phyloP scores from a whole-genome alignment of 2,113 vertebrate species.

The Mustela lutreola region DNA sequence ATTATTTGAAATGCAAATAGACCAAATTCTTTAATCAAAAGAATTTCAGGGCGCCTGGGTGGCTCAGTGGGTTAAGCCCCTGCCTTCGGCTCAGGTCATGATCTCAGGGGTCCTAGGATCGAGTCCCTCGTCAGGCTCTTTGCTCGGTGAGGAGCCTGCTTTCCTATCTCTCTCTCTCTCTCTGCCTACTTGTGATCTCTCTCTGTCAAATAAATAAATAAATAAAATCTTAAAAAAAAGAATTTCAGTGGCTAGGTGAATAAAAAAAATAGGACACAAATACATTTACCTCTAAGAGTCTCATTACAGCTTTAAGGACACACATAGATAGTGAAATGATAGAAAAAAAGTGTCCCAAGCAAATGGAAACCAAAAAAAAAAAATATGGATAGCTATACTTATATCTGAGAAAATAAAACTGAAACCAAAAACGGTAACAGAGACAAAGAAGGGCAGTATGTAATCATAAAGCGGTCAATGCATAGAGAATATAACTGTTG shows the following conservation, averaged over 20 bases:
- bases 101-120: too few relatives aligned
- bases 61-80: too few relatives aligned
- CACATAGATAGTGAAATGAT: not conserved
- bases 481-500: not conserved
- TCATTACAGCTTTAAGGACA: not conserved
- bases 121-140: too few relatives aligned
- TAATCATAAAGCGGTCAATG: not conserved
- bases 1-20: not conserved
- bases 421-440: not conserved
- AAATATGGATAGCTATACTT: not conserved
- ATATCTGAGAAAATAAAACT: not conserved
- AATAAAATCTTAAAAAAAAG: not conserved
- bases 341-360: not conserved
- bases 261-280: not conserved
- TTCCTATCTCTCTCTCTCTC: too few relatives aligned
- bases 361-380: not conserved
- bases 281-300: not conserved
- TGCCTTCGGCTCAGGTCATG: too few relatives aligned
- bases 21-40: not conserved
- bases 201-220: too few relatives aligned
- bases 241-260: not conserved
- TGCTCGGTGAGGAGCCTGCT: too few relatives aligned
- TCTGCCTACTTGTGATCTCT: too few relatives aligned
- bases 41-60: not conserved
- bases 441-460: not conserved